phyloP scores from a whole-genome alignment of 1,140 invertebrate genomes.

The Solenopsis fugax region DNA sequence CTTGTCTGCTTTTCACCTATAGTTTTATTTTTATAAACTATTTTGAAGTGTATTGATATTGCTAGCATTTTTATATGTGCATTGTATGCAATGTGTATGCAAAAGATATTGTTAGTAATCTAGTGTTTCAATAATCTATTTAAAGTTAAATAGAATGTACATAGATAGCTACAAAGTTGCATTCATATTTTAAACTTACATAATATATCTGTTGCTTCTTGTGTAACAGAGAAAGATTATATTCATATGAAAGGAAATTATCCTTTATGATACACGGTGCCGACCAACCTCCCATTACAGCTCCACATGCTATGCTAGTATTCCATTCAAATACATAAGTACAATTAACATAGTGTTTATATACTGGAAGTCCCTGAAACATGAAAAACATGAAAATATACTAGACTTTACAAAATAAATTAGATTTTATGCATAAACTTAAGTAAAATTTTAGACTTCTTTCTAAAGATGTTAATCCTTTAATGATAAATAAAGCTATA shows the following conservation, averaged over 20 bases:
- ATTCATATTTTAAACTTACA: conserved; percentile 69
- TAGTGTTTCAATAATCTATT: conserved; percentile 4
- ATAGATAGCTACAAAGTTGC: not conserved
- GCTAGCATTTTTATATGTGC: not conserved
- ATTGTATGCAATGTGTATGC: not conserved
- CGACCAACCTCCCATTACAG: conserved; percentile 69
- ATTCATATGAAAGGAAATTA: conserved; percentile 69
- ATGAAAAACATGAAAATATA: conserved; percentile 53
- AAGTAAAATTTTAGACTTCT: conserved; percentile 23
- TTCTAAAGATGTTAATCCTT: not conserved
- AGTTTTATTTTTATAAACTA: conserved; percentile 34
- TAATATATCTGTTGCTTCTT: conserved; percentile 63
- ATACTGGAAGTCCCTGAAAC: conserved; percentile 82
- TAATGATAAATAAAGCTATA: conserved; percentile 3
- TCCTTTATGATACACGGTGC: conserved; percentile 77
- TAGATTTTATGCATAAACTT: conserved; percentile 15
- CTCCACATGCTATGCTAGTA: conserved; percentile 85
- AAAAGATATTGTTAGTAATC: not conserved
- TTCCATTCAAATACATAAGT: conserved; percentile 86
- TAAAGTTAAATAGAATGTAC: not conserved
- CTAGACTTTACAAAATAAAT: conserved; percentile 13
- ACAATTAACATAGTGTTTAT: conserved; percentile 84
- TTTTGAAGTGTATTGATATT: not conserved
- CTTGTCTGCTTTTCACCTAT: conserved; percentile 67
- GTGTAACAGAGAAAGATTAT: conserved; percentile 73